Conservation (phyloP, 2,797 vertebrate species). For the Dermochelys coriacea region DNA sequence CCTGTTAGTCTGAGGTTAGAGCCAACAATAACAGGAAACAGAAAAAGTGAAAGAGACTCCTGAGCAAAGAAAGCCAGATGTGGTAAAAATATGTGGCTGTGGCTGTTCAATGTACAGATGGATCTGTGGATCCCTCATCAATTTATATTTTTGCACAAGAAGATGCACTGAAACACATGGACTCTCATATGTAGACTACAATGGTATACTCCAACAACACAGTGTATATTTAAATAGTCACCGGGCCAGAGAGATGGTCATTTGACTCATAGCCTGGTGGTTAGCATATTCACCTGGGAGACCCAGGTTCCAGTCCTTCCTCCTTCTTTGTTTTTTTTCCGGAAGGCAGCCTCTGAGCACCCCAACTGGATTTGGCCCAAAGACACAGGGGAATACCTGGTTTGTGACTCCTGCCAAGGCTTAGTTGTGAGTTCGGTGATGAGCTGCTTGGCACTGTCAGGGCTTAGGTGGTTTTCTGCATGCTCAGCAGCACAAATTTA, state of each 20-base stretch:
- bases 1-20: not conserved
- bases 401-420: no score
- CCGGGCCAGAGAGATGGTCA: not conserved
- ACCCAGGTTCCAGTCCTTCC: not conserved
- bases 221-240: not conserved
- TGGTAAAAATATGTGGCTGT: not conserved
- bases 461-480: no score
- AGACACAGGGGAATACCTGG: no score
- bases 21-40: not conserved
- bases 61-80: not conserved
- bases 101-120: not conserved
- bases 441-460: no score
- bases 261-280: not conserved
- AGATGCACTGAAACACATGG: not conserved
- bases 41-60: not conserved
- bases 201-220: not conserved
- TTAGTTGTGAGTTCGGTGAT: no score
- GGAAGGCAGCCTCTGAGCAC: no score
- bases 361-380: no score
- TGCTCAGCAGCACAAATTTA: no score
- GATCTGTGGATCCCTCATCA: not conserved
- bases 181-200: not conserved
- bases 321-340: not conserved
- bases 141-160: not conserved
- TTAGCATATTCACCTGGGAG: not conserved